phyloP scores from a whole-genome alignment of 1,140 invertebrate genomes.

The Bombus soroeensis region DNA sequence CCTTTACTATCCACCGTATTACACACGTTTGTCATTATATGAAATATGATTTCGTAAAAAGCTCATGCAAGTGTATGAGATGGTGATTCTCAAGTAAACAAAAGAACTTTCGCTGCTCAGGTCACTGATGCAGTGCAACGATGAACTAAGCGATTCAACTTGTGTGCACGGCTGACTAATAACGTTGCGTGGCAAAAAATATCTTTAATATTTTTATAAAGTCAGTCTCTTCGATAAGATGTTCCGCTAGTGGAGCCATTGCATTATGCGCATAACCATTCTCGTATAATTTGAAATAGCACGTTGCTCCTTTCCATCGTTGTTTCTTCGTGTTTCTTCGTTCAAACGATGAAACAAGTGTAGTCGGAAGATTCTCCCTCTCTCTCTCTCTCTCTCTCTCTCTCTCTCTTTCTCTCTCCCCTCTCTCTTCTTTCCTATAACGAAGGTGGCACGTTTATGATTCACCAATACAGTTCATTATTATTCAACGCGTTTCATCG shows the following conservation, averaged over 20 bases:
- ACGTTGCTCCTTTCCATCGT: neutral
- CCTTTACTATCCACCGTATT: neutral
- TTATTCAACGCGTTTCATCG: neutral
- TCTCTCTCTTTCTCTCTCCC: too few relatives aligned
- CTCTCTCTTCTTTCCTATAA: neutral
- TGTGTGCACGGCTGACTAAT: constrained; percentile 62
- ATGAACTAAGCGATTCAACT: constrained; percentile 64
- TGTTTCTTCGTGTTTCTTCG: neutral
- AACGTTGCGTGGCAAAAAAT: constrained; percentile 25
- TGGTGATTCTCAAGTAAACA: constrained; percentile 56
- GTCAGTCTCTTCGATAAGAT: constrained; percentile 19
- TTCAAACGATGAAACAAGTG: neutral
- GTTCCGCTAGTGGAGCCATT: constrained; percentile 2
- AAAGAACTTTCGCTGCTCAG: constrained; percentile 65
- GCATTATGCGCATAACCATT: constrained; percentile 24
- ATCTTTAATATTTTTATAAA: constrained; percentile 19
- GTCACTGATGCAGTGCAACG: constrained; percentile 53
- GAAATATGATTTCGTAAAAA: constrained; percentile 73
- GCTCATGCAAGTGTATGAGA: constrained; percentile 69
- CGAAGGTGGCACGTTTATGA: neutral
- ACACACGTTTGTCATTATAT: constrained; percentile 28
- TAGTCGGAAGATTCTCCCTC: neutral
- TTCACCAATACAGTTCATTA: constrained; percentile 2
- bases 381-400: neutral
- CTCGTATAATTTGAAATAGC: neutral